Evolutionary conservation across 2,888 invertebrate genomes (phyloP), one percentile per base, ranked within the genome.

Genomic region (Pogonocherus hispidulus): DNA sequence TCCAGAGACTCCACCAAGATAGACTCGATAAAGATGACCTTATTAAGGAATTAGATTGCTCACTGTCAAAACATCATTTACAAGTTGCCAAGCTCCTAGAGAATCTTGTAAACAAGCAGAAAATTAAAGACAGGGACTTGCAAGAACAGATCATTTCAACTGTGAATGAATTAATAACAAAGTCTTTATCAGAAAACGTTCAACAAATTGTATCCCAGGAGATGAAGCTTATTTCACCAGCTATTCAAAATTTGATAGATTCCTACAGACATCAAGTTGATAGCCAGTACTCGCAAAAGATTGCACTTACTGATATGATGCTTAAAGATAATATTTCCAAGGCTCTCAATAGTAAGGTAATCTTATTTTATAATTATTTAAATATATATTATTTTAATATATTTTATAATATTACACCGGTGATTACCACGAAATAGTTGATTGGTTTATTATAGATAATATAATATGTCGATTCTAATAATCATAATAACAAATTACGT

Each of bases 271-370:
- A 89, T 59, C 92, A 94, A 80, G 86, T 96, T 74, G 92, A 93
- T 79, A 85, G 88, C 76, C 94, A 94, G 81, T 88, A 95, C 71
- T 89, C 91, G 35, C 89, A 90, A 84, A 93, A 93, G 86, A 87
- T 93, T 74, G 88, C 89, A 75, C 90, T 90, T 74, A 92, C 93
- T 63, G 95, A 96, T 86, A 86, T 89, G 54, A 87, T 93, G 77
- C 86, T 97, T 46, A 90, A 92, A 70, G 94, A 96, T 62, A 95
- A 93, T 84, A 91, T 97, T 71, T 88, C 90, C 20, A 94, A 95
- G 80, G 87, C 95, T 51, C 90, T 94, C 79, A 91, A 89, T 78
- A 94, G 93, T 84, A 93, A 94, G 89, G 94, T 94, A 81, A 80
- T 83, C 76, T 27, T 18, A 41, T 11, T 8, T 27, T 27, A 27